Base-by-base conservation (phyloP, 1,140 invertebrate genomes). In the Panagrolaimus sp. region DNA sequence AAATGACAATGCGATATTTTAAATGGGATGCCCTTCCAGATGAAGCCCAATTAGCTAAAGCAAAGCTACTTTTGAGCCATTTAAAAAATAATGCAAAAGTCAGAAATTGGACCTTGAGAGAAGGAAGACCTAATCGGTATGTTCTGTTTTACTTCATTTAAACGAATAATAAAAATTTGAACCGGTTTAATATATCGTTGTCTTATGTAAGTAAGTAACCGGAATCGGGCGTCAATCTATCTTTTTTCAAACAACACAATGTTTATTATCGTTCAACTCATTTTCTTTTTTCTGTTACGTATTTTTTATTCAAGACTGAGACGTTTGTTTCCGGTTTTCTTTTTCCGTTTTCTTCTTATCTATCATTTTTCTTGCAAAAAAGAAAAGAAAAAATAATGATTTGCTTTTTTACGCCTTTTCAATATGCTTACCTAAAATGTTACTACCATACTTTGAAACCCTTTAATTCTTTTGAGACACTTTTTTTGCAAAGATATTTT, bases 81-180 rank as follows among this genome's bases (percentile, higher is more conserved):
- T 67, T 82, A 46, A 82, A 82, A 48, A 82, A 82, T 63, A 82
- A 82, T 48, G 80, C 80, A 1, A 82, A 82, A 71, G 80, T 82
- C 20, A 69, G 80, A 27, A 82, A 82, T 67, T 82, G 80, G 80
- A 82, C 80, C 9, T 64, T 82, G 14, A 69, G 80, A 13, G 80
- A 82, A 45, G 80, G 80, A 20, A 63, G 80, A 25, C 80, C 80
- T 25, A 81, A 82, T 65, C 68, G 79, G 78, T 82, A 70, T 51
- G 66, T 31, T 14, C 20, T 31, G 13, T 63, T 9, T 8, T 16
- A 63, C 27, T 31, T 31, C 38, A 8, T 5, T 38, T 4, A 38
- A 38, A 47, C 16, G 1, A 14, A 62, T 7, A 38, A 38, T 4
- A 4, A 4, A 38, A 4, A 38, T 38, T 38, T 38, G 31, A 38